Base-by-base conservation (phyloP, 2,888 invertebrate species). In the Desoria tigrina region DNA sequence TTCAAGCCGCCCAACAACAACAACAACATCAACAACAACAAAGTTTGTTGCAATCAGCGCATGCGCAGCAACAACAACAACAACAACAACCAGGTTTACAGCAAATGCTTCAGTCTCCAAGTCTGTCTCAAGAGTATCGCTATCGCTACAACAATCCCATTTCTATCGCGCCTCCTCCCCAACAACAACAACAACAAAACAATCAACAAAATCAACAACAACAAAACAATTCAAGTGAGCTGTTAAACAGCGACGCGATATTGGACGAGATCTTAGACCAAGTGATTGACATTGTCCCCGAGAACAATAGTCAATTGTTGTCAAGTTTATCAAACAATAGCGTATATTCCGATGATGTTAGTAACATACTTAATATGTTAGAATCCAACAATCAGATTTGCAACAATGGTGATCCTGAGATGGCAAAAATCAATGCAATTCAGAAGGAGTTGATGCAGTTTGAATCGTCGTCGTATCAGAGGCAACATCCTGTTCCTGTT, bases 361-460 rank as follows among this genome's bases (percentile, higher is more conserved):
- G 63, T 42, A 66, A 65, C 57, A 59, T 69, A 32, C 57, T 69
- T n/a, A 65, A 65, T 28, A 54, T 69, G 18, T 59, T 69, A 23
- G 69, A 69, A 65, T 4, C 6, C 11, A 61, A 65, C 9, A 65
- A 65, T 39, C 39, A 39, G 39, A 11, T 39, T 14, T 21, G 4
- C 24, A 9, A 49, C 77, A 77, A 16, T 78, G 77, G 50, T 53
- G 60, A 63, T 73, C 65, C 86, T 78, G 90, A 90, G 78, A 88
- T 88, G 79, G 86, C 88, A 81, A 90, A 90, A 69, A 95, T 95
- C 71, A 90, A 88, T 78, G 92, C 89, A 54, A 96, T 96, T 78
- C 90, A 92, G 78, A 89, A 91, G 79, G 90, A 90, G 77, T 83
- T 96, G 78, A 95, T 95, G 94, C 89, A 88, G 77, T 89, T 86